Evolutionary conservation across 1,140 invertebrate genomes (phyloP), one percentile per base, ranked within the genome.

Genomic region (Ceratina calcarata): DNA sequence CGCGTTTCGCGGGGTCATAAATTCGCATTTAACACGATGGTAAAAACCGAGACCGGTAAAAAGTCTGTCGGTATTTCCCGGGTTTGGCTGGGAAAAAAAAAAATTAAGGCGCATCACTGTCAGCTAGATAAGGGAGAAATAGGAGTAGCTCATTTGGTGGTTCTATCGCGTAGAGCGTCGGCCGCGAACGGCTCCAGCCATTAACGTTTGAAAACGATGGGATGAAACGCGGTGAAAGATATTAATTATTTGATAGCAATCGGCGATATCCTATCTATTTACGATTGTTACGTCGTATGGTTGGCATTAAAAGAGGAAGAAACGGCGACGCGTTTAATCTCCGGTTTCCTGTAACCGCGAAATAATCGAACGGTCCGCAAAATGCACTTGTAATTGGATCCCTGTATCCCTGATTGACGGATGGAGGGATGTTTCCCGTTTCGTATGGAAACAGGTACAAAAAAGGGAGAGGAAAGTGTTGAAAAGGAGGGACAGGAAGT

Each of bases 291-390:
- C 27, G 20, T 45, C 27, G 27, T 62, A 7, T 3, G 20, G 32
- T 32, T 4, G 1, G 12, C 27, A 49, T 68, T 60, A 70, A 71
- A 62, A 62, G n/a, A 15, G 55, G 49, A 70, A 70, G 58, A 51
- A 78, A 62, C 58, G 68, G 62, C 58, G 68, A 70, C 58, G 58
- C 67, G 75, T 78, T 70, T 78, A 78, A 78, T 78, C 58, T 78
- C 75, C 75, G 75, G 75, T 78, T 78, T 69, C 57, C 67, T 45
- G 66, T 53, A 78, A 78, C 75, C 67, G 75, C 67, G 37, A 53
- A 51, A 55, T 37, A 58, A 78, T 78, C 65, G 67, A 62, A 78
- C 67, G 15, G 32, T 32, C 62, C 53, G 32, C 73, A 68, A 45
- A 76, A 68, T 78, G 22, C 45, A 62, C 45, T 57, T 70, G 75